These are phyloP conservation scores for Axis porcinus DNA, from an alignment of 2,113 vertebrate species.

Conservation along the genomic window DNA sequence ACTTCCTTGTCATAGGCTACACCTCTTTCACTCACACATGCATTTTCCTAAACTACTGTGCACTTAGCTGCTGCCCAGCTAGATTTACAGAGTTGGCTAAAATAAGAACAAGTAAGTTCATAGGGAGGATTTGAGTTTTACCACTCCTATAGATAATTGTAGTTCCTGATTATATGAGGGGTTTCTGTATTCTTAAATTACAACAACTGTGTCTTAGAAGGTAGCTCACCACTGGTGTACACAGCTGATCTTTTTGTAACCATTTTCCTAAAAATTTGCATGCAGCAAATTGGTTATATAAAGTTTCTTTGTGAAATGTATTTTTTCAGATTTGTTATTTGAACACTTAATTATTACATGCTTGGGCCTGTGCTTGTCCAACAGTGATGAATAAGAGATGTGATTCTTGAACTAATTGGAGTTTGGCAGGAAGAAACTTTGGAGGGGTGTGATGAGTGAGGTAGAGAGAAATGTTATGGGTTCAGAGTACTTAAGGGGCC, in stretches of 20 bases:
- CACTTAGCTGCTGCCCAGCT: not conserved
- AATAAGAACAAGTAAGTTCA: not conserved
- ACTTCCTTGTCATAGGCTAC: not conserved
- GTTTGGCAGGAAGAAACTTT: not conserved
- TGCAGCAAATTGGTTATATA: not conserved
- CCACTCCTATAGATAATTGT: not conserved
- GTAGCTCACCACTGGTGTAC: not conserved
- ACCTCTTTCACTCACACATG: not conserved
- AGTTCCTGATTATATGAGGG: not conserved
- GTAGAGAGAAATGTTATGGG: not conserved
- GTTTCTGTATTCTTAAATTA: not conserved
- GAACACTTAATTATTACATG: not conserved
- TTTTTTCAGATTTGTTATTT: not conserved
- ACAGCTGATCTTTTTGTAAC: not conserved
- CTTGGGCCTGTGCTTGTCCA: not conserved
- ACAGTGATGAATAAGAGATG: not conserved
- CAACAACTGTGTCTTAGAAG: not conserved
- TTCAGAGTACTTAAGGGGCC: not conserved
- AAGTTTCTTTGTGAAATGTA: conserved; percentile 29
- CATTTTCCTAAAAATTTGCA: not conserved
- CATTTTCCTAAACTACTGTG: not conserved
- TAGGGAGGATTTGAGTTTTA: not conserved
- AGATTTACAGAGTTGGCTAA: not conserved
- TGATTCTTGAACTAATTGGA: not conserved
- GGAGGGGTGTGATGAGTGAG: not conserved